phyloP scores from a whole-genome alignment of 2,888 invertebrate species.

The Temnothorax unifasciatus region DNA sequence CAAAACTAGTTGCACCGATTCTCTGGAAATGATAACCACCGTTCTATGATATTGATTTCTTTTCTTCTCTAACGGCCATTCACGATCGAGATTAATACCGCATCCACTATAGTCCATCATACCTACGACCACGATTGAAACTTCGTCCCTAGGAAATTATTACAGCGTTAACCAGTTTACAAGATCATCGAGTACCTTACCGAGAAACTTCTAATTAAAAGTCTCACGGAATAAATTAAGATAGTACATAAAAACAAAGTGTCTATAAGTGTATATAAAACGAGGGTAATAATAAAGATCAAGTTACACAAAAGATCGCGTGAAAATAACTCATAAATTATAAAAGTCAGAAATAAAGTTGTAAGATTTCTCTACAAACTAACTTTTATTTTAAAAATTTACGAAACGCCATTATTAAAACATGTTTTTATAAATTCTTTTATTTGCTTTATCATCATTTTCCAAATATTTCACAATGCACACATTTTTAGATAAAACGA shows the following conservation, averaged over 20 bases:
- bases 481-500: neutral
- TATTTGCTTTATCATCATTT: neutral
- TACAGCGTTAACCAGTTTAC: slow-evolving; percentile 34
- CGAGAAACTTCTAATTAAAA: slow-evolving; percentile 50
- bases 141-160: slow-evolving; percentile 60
- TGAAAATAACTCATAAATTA: neutral
- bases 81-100: slow-evolving; percentile 40
- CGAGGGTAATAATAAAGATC: slow-evolving; percentile 45
- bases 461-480: neutral
- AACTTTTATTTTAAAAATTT: neutral
- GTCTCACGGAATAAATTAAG: slow-evolving; percentile 28
- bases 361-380: neutral
- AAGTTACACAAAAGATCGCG: neutral
- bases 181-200: slow-evolving; percentile 31
- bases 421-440: neutral
- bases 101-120: slow-evolving; percentile 23
- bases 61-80: neutral
- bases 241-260: slow-evolving; percentile 77
- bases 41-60: slow-evolving; percentile 51
- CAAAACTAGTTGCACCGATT: slow-evolving; percentile 62
- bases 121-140: slow-evolving; percentile 56
- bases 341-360: neutral
- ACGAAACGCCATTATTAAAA: neutral
- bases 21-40: slow-evolving; percentile 44
- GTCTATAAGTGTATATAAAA: slow-evolving; percentile 80